Conservation (phyloP, 2,888 invertebrate genomes). For the Emesis furor region DNA sequence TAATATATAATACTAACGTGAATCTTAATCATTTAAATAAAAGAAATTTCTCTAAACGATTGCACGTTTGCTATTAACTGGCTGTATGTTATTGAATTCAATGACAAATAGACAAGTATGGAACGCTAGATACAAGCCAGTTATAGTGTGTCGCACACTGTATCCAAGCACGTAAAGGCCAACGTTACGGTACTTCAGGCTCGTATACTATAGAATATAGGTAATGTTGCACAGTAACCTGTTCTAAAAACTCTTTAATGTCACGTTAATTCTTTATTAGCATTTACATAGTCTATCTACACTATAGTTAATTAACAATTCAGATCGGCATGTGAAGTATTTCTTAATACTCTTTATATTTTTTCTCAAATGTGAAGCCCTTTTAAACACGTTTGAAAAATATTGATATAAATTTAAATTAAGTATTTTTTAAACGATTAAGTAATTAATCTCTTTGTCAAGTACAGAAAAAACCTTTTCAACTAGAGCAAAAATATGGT, state of each 20-base stretch:
- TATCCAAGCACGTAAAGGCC: slow-evolving; percentile 79
- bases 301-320: background rate
- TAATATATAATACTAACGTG: no score
- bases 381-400: no score
- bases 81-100: slow-evolving; percentile 76
- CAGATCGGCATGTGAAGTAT: background rate
- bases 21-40: no score
- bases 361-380: no score
- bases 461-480: no score
- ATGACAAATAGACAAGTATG: slow-evolving; percentile 80
- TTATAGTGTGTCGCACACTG: slow-evolving; percentile 73
- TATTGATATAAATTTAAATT: no score
- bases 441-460: no score
- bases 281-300: background rate
- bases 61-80: slow-evolving; percentile 43
- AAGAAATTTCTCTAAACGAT: slow-evolving; percentile 12
- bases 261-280: background rate
- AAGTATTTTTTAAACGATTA: no score
- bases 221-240: background rate
- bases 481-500: no score
- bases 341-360: background rate
- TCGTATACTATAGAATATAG: background rate
- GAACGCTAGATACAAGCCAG: slow-evolving; percentile 78
- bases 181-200: slow-evolving; percentile 84
- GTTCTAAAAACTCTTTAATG: background rate